These are phyloP conservation scores for Perca fluviatilis DNA, from an alignment of 2,113 vertebrate species.

Conservation along the genomic window DNA sequence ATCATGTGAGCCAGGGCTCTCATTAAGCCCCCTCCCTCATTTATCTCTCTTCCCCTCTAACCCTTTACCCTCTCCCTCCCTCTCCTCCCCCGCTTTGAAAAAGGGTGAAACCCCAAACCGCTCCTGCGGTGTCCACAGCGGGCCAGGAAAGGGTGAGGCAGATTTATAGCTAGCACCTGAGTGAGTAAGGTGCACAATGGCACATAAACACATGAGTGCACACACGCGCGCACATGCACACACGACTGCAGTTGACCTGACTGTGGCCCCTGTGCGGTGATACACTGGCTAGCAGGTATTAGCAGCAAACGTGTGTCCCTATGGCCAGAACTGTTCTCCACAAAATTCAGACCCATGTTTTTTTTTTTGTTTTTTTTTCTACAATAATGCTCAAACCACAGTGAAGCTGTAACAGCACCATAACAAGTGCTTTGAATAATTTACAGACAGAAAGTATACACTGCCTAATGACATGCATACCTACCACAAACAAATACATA, in stretches of 20 bases:
- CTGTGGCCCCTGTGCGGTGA: slow-evolving; percentile 54
- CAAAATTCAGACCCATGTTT: slow-evolving; percentile 13
- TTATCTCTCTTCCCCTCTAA: slow-evolving; percentile 65
- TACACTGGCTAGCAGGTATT: slow-evolving; percentile 49
- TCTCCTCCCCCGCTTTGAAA: slow-evolving; percentile 32
- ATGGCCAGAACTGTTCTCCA: slow-evolving; percentile 22
- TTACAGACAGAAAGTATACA: slow-evolving; percentile 67
- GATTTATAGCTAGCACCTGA: slow-evolving; percentile 75
- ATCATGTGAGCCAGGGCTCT: slow-evolving; percentile 72
- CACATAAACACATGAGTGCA: slow-evolving; percentile 46
- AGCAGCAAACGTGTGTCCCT: slow-evolving; percentile 42
- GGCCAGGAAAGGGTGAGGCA: slow-evolving; percentile 60
- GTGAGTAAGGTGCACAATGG: slow-evolving; percentile 59
- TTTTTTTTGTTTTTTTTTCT: slow-evolving; percentile 21
- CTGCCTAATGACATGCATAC: slow-evolving; percentile 67
- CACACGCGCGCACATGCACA: not conserved
- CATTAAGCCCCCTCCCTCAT: slow-evolving; percentile 69
- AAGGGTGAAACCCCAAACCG: slow-evolving; percentile 29
- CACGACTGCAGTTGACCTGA: slow-evolving; percentile 67
- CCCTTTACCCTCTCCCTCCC: slow-evolving; percentile 28
- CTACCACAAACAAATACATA: slow-evolving; percentile 50
- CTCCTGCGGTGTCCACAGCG: slow-evolving; percentile 54
- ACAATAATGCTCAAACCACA: slow-evolving; percentile 57
- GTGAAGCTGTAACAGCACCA: slow-evolving; percentile 31
- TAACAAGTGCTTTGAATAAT: slow-evolving; percentile 69